A percentile compares a stretch with the other conserved stretches of the same genome.
phyloP scores from a whole-genome alignment of 1,140 invertebrate species.

The Cepaea nemoralis region DNA sequence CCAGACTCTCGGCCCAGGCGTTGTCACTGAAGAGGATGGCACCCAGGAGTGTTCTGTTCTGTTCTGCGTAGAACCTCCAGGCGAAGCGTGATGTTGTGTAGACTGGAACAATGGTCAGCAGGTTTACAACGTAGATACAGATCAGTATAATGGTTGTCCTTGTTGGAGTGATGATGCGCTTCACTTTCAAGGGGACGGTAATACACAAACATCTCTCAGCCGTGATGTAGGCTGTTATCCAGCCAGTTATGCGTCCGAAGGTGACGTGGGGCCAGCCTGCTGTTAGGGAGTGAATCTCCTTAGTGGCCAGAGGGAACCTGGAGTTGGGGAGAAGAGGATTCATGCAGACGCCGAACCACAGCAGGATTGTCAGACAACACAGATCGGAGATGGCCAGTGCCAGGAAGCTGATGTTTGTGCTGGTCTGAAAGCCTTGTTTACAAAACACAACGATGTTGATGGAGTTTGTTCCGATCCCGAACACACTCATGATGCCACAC shows the following conservation, averaged over 20 bases:
- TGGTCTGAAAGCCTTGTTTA: constrained; percentile 14
- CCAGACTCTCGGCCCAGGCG: background rate
- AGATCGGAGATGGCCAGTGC: constrained; percentile 8
- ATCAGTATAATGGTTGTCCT: background rate
- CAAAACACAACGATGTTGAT: background rate
- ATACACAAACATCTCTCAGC: constrained; percentile 5
- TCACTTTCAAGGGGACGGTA: background rate
- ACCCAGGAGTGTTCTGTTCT: constrained; percentile 23
- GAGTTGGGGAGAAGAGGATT: background rate
- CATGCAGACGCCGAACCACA: background rate
- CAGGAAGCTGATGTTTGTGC: constrained; percentile 4
- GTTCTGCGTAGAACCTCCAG: constrained; percentile 23
- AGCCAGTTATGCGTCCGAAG: constrained; percentile 15
- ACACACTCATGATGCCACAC: background rate
- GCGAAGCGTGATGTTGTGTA: background rate
- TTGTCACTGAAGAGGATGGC: background rate
- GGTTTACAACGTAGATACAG: background rate
- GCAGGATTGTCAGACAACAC: background rate
- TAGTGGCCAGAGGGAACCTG: background rate
- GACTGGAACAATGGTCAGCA: background rate
- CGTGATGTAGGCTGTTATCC: constrained; percentile 24
- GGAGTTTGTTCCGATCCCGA: background rate
- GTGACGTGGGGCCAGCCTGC: constrained; percentile 2
- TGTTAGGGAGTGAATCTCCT: background rate
- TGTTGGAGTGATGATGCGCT: constrained; percentile 15